Evolutionary conservation across 2,113 vertebrate species (phyloP).

Genomic region (Xenotilapia flavipinnis): DNA sequence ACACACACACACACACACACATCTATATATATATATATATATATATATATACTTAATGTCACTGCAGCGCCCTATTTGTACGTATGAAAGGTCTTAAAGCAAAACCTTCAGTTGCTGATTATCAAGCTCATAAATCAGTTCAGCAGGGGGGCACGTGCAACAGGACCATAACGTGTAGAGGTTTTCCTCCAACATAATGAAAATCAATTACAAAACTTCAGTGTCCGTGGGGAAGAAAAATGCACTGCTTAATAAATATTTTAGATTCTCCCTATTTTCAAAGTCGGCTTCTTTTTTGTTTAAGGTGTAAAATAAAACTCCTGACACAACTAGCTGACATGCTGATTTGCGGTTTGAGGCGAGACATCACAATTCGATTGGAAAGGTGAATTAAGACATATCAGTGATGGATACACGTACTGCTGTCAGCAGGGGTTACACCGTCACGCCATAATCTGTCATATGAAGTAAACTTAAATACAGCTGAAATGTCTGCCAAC

Average conservation of each 20-base stretch:
- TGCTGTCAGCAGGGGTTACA: conserved; percentile 68
- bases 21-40: neutral
- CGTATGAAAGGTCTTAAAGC: neutral
- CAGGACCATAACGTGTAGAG: neutral
- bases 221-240: neutral
- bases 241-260: neutral
- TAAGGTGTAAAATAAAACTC: neutral
- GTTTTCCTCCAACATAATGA: neutral
- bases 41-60: neutral
- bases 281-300: neutral
- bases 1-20: accelerated
- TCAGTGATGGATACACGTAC: conserved; percentile 80
- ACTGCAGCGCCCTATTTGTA: neutral
- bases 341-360: neutral
- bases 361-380: conserved; percentile 69
- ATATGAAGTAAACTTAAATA: conserved; percentile 23
- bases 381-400: conserved; percentile 79
- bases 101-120: neutral
- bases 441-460: conserved; percentile 17
- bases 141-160: conserved; percentile 5
- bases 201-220: conserved; percentile 1
- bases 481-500: conserved; percentile 28
- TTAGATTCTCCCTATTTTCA: neutral
- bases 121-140: conserved; percentile 19
- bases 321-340: neutral